These are phyloP conservation scores for Seira ritae DNA, from an alignment of 2,888 invertebrate genomes.

Conservation along the genomic window DNA sequence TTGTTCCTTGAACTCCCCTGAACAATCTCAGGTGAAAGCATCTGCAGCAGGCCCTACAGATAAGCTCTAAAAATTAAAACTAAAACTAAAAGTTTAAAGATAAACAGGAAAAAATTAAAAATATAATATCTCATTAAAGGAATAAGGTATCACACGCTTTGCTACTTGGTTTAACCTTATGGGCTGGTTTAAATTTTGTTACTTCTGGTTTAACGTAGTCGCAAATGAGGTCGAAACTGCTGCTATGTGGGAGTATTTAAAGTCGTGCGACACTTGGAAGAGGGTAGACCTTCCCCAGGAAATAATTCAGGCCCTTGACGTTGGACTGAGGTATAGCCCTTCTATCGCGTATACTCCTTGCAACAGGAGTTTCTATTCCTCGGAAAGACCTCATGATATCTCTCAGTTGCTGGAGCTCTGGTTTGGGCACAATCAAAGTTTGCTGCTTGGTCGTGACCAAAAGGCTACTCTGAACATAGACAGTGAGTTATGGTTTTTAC, in stretches of 20 bases:
- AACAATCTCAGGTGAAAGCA: too few species aligned
- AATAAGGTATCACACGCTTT: too few species aligned
- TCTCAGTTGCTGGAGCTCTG: conserved; percentile 91
- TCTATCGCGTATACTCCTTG: conserved; percentile 78
- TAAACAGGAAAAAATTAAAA: too few species aligned
- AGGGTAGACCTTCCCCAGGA: conserved; percentile 78
- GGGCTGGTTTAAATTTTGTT: too few species aligned
- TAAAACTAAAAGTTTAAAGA: too few species aligned
- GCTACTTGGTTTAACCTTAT: too few species aligned
- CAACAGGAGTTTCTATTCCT: conserved; percentile 88
- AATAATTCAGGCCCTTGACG: conserved; percentile 88
- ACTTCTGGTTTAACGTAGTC: too few species aligned
- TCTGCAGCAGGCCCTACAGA: too few species aligned
- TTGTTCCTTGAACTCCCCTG: too few species aligned
- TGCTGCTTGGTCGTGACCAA: conserved; percentile 86
- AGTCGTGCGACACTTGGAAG: conserved; percentile 73
- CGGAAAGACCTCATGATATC: conserved; percentile 78
- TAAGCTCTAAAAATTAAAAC: too few species aligned
- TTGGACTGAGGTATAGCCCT: conserved; percentile 85
- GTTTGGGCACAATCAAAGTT: conserved; percentile 95
- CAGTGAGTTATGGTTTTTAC: conserved; percentile 77
- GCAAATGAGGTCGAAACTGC: conserved; percentile 21
- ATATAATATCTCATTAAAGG: too few species aligned
- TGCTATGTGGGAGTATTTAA: conserved; percentile 15
- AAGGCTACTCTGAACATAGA: conserved; percentile 94